Base-by-base conservation (phyloP, 2,888 invertebrate genomes). In the Neoascia interrupta region DNA sequence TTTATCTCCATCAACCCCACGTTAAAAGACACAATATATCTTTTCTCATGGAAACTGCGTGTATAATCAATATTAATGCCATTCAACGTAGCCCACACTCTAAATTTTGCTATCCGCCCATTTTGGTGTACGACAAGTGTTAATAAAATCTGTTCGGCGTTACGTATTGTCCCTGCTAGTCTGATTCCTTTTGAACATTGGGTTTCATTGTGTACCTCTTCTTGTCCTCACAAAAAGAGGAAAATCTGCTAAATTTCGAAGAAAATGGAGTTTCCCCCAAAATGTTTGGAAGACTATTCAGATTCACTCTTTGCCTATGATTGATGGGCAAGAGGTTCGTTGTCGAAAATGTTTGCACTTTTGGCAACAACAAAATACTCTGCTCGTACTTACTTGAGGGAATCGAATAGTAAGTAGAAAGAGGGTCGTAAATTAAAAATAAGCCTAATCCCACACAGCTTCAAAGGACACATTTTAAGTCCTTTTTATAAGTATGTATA, bases 41-140 rank as follows among this genome's bases (percentile, higher is more conserved):
- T n/a, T n/a, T n/a, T n/a, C n/a, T n/a, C n/a, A n/a, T 16, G 45
- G 34, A 19, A 47, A 43, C 13, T 36, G n/a, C n/a, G 45, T 28
- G 37, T 47, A 11, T 13, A 56, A 47, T 56, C 47, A 45, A 45
- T 43, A 63, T 41, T 34, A 16, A 15, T 15, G 13, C 43, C 34
- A 41, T 23, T n/a, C 19, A 45, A 13, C 39, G 28, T 11, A 18
- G 19, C 47, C 64, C 49, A 36, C 64, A 21, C 64, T 15, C 36
- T 19, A 19, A 31, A 56, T 56, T 56, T 16, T n/a, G 10, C 8
- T n/a, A 3, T 36, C 28, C 56, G 49, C 41, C 61, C 41, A 31
- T 56, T 75, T 56, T 51, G 41, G n/a, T 58, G 75, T 70, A 51
- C 43, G 63, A 75, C 49, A 70, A 70, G 56, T 69, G 63, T 70